Evolutionary conservation across 2,888 invertebrate genomes (phyloP), one percentile per base, ranked within the genome.

Genomic region (Pristionchus arcanus): DNA sequence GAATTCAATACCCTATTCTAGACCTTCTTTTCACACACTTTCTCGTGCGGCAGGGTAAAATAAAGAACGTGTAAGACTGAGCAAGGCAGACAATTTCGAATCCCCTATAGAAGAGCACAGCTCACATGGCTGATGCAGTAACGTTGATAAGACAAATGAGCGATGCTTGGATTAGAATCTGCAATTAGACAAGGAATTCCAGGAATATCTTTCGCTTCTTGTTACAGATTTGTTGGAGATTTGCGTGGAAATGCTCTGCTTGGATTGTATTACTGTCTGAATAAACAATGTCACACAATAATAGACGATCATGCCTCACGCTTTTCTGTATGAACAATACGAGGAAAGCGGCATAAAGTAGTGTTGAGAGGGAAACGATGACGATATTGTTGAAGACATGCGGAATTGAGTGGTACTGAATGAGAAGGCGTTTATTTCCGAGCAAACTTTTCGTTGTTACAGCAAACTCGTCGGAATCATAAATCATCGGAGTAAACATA

Each of bases 341-440:
- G 21, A 25, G 15, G 15, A 77, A 42, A 15, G 42, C 31, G 2
- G 25, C 49, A 25, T 77, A 77, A 25, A 77, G 42, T 13, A 77
- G 25, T 13, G 77, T 42, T 19, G 77, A 2, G 25, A 49, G 49
- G 5, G 49, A 28, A 42, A 42, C 77, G 77, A 77, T 49, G n/a
- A 77, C 49, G 25, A 77, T 42, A 21, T 77, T 77, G 49, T 77
- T 77, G 77, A 77, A 42, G 2, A 42, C 77, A 42, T 77, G 77
- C n/a, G 77, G 37, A 13, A 68, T 68, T 9, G 68, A 68, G 19
- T 68, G 31, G 31, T 68, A 68, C 68, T 68, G 19, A 68, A 42
- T 42, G 42, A 68, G 5, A n/a, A 19, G 5, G 21, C n/a, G n/a
- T 3, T 66, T 2, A 42, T 42, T 42, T 42, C 9, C 42, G 42